Percentiles rank a stretch among this genome's conserved stretches.
These are phyloP conservation scores for Arothron firmamentum DNA, from an alignment of 2,113 vertebrate genomes.

Conservation along the genomic window DNA sequence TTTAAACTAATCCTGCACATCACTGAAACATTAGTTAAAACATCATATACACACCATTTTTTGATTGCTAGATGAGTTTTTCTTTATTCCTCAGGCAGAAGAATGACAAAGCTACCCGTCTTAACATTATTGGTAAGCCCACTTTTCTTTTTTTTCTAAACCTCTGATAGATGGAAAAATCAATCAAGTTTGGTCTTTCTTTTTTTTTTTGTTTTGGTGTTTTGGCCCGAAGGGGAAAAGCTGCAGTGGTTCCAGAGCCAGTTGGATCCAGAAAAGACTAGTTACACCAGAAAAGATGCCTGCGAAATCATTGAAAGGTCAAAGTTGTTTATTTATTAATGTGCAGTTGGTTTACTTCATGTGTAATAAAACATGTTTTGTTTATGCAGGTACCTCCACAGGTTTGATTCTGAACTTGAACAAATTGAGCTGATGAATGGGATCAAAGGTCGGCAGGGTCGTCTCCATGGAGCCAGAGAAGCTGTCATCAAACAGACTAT, in stretches of 20 bases:
- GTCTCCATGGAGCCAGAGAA: conserved; percentile 85
- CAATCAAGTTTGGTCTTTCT: neutral
- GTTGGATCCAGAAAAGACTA: conserved; percentile 77
- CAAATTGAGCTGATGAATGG: conserved; percentile 91
- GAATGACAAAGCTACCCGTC: conserved; percentile 85
- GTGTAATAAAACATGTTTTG: neutral
- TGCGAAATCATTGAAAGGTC: conserved; percentile 88
- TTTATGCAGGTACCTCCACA: conserved; percentile 81
- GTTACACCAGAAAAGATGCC: conserved; percentile 84
- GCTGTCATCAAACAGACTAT: conserved; percentile 84
- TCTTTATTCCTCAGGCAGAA: conserved; percentile 74
- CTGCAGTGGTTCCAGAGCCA: conserved; percentile 91
- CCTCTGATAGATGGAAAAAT: too few species aligned
- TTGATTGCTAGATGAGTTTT: neutral
- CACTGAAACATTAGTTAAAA: neutral
- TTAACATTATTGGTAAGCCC: conserved; percentile 81
- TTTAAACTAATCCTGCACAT: too few species aligned
- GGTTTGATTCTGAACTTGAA: conserved; percentile 86
- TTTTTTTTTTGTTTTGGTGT: neutral
- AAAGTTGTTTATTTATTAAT: neutral
- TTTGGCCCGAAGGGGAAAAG: conserved; percentile 81
- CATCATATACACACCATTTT: neutral
- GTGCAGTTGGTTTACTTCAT: neutral
- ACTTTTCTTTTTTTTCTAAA: neutral
- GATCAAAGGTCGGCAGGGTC: conserved; percentile 90